Evolutionary conservation across 2,888 invertebrate genomes (phyloP).

Genomic region (Agrotis ipsilon): DNA sequence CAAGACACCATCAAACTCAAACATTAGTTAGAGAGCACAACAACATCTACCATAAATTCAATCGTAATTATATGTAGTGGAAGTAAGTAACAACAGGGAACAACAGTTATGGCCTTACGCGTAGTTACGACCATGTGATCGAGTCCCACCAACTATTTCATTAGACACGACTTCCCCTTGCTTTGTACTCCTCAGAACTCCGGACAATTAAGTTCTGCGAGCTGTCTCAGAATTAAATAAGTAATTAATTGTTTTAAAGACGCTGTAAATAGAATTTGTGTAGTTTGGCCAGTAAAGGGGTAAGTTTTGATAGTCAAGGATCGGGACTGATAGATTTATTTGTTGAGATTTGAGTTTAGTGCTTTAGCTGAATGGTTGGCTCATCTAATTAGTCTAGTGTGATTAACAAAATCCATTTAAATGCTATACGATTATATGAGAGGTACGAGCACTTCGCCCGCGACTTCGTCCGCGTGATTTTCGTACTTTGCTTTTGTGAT

Average conservation of each 20-base stretch:
- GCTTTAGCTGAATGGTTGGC: conserved; percentile 9
- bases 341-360: conserved; percentile 28
- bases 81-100: conserved; percentile 82
- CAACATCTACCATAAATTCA: conserved; percentile 81
- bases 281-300: conserved; percentile 35
- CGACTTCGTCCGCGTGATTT: too few species aligned
- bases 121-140: conserved; percentile 77
- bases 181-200: conserved; percentile 62
- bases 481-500: too few species aligned
- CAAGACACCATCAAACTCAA: conserved; percentile 37
- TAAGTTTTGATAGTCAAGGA: conserved; percentile 26
- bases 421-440: background rate
- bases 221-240: conserved; percentile 58
- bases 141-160: conserved; percentile 73
- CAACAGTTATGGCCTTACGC: conserved; percentile 77
- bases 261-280: conserved; percentile 55
- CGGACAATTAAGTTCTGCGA: conserved; percentile 61
- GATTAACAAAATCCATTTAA: background rate
- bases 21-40: conserved; percentile 50
- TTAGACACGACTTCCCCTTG: conserved; percentile 62
- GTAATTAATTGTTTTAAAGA: conserved; percentile 65
- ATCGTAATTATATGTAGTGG: conserved; percentile 90
- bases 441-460: too few species aligned
- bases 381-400: conserved; percentile 4
- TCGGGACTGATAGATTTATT: conserved; percentile 30